Percentiles rank a stretch among this genome's conserved stretches.
Evolutionary conservation across 2,113 vertebrate genomes (phyloP).

Genomic region (Thomomys bottae): DNA sequence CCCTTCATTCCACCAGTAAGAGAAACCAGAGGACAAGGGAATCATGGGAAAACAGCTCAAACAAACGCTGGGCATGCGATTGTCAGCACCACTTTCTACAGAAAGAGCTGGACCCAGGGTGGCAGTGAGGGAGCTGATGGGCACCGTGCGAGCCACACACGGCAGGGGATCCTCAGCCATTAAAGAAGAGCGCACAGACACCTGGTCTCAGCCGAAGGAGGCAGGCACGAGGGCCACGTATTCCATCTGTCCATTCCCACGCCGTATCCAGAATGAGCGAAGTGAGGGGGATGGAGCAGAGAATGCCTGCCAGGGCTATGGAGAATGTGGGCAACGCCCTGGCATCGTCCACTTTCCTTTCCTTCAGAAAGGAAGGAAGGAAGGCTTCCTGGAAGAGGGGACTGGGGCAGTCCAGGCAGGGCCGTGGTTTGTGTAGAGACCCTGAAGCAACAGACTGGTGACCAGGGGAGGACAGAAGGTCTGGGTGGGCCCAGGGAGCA

Average conservation of each 20-base stretch:
- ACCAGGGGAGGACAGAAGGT: too few species aligned
- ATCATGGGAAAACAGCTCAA: too few species aligned
- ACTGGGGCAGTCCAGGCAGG: background rate
- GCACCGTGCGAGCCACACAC: fast-evolving
- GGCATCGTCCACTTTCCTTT: background rate
- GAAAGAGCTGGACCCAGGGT: fast-evolving
- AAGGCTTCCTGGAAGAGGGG: background rate
- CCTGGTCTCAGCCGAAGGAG: fast-evolving
- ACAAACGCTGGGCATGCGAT: fast-evolving
- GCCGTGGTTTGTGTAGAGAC: background rate
- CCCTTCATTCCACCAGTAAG: fast-evolving
- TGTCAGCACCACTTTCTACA: fast-evolving
- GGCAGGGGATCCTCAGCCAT: fast-evolving
- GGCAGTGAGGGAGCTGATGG: fast-evolving
- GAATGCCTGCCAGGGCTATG: background rate
- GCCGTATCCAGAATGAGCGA: too few species aligned
- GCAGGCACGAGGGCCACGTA: fast-evolving
- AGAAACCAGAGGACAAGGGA: background rate
- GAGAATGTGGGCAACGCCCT: too few species aligned
- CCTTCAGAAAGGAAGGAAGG: background rate
- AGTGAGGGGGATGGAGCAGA: fast-evolving
- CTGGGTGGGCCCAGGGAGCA: fast-evolving
- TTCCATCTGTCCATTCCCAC: fast-evolving
- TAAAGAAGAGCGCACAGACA: fast-evolving
- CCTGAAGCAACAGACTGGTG: background rate